A percentile compares a stretch with the other conserved stretches of the same genome.
Evolutionary conservation across 2,888 invertebrate species (phyloP).

Genomic region (Yponomeuta malinellus): DNA sequence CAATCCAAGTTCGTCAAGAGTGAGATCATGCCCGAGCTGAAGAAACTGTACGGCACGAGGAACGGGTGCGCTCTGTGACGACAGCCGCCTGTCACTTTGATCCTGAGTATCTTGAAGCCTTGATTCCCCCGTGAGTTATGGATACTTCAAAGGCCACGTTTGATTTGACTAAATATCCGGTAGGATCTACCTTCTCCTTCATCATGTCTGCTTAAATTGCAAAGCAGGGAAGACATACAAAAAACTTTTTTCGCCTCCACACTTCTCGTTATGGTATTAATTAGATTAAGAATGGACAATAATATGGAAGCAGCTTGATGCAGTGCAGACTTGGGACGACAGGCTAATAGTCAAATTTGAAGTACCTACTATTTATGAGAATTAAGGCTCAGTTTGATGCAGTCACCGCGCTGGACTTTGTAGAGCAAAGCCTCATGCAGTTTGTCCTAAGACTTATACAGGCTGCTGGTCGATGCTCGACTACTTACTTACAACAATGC

Average conservation of each 20-base stretch:
- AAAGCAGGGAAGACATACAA: neutral
- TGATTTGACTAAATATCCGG: neutral
- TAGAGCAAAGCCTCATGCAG: too few species aligned
- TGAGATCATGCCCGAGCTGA: conserved; percentile 89
- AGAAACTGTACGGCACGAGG: conserved; percentile 86
- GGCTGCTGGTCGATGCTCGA: too few species aligned
- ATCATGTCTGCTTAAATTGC: neutral
- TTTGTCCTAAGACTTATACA: too few species aligned
- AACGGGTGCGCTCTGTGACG: conserved; percentile 86
- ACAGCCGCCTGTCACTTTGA: neutral
- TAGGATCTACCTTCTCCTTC: neutral
- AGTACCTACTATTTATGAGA: too few species aligned
- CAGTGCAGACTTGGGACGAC: too few species aligned
- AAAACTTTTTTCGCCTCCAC: neutral
- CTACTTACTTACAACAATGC: too few species aligned
- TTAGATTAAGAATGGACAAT: too few species aligned
- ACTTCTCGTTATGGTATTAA: too few species aligned
- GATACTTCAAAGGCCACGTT: neutral
- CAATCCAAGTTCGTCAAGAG: conserved; percentile 86
- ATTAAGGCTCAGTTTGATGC: too few species aligned
- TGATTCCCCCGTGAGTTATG: neutral
- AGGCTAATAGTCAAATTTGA: too few species aligned
- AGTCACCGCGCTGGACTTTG: too few species aligned
- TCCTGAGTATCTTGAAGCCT: neutral
- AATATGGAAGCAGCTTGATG: too few species aligned